A percentile compares a stretch with the other conserved stretches of the same genome.
These are phyloP conservation scores for Drosophila recens DNA, from an alignment of 2,888 invertebrate genomes.

Conservation along the genomic window DNA sequence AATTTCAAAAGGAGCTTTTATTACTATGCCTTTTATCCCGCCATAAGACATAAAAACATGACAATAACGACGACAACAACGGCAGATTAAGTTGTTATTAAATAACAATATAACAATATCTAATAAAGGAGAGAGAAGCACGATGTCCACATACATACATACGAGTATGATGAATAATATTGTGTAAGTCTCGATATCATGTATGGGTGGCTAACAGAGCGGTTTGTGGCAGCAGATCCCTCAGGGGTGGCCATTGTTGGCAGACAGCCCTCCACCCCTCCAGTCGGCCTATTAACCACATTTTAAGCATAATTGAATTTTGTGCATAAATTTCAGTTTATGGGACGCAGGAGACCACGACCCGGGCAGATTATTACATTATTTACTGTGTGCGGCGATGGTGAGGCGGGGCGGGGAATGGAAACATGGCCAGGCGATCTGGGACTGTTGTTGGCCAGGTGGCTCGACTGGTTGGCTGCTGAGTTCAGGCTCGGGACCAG, in stretches of 20 bases:
- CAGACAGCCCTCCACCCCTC: conserved; percentile 32
- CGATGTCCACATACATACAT: conserved; percentile 6
- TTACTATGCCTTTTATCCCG: neutral
- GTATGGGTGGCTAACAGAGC: conserved; percentile 5
- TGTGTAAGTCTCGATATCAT: conserved; percentile 46
- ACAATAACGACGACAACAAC: conserved; percentile 42
- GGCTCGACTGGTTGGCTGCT: conserved; percentile 16
- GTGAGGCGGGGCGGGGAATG: neutral
- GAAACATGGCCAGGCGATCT: conserved; percentile 16
- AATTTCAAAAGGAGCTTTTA: neutral
- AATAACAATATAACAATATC: conserved; percentile 75
- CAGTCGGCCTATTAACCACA: conserved; percentile 78
- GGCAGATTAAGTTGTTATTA: conserved; percentile 68
- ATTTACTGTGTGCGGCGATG: conserved; percentile 65
- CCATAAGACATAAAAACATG: conserved; percentile 47
- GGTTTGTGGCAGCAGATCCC: conserved; percentile 36
- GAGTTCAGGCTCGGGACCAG: conserved; percentile 22
- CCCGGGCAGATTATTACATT: conserved; percentile 78
- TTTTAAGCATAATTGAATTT: conserved; percentile 80
- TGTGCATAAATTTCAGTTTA: conserved; percentile 79
- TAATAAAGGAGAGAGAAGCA: conserved; percentile 54
- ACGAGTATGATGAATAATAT: conserved; percentile 46
- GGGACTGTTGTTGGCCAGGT: conserved; percentile 22
- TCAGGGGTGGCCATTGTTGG: conserved; percentile 59
- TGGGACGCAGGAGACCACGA: conserved; percentile 76